A percentile compares a stretch with the other conserved stretches of the same genome.
These are phyloP conservation scores for Brotula barbata DNA, from an alignment of 2,797 vertebrate genomes.

Conservation along the genomic window DNA sequence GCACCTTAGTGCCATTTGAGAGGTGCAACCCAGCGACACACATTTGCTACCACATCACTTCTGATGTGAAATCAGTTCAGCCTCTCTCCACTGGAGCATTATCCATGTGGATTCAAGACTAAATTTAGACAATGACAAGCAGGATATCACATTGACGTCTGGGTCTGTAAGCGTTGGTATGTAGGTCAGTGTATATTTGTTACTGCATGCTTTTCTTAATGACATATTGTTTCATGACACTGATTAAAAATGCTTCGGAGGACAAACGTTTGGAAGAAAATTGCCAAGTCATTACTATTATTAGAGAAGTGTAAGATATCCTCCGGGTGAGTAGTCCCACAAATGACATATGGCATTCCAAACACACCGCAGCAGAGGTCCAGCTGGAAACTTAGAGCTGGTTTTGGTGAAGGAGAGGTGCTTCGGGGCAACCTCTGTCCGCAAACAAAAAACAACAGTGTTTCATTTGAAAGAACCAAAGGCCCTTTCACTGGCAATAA, in stretches of 20 bases:
- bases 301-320: slow-evolving; percentile 22
- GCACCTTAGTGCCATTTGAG: slow-evolving; percentile 48
- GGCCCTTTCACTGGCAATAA: slow-evolving; percentile 65
- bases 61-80: slow-evolving; percentile 24
- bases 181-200: slow-evolving; percentile 19
- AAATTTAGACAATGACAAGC: slow-evolving; percentile 66
- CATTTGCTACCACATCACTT: slow-evolving; percentile 9
- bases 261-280: too few species aligned
- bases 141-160: slow-evolving; percentile 41
- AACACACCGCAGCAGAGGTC: slow-evolving; percentile 59
- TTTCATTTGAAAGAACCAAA: slow-evolving; percentile 49
- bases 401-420: slow-evolving; percentile 24
- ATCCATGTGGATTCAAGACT: slow-evolving; percentile 42
- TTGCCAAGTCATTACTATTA: not conserved
- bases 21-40: slow-evolving; percentile 24
- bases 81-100: slow-evolving; percentile 34
- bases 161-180: slow-evolving; percentile 21
- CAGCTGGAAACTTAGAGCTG: slow-evolving; percentile 63
- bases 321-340: slow-evolving; percentile 13
- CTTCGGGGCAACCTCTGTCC: slow-evolving; percentile 42
- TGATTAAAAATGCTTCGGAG: too few species aligned
- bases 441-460: slow-evolving; percentile 49
- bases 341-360: slow-evolving; percentile 58
- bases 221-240: too few species aligned
- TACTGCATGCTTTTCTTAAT: slow-evolving; percentile 8